Percentiles rank a stretch among this genome's conserved stretches.
These are phyloP conservation scores for Drosophila baimaii DNA, from an alignment of 1,140 invertebrate genomes.

Conservation along the genomic window DNA sequence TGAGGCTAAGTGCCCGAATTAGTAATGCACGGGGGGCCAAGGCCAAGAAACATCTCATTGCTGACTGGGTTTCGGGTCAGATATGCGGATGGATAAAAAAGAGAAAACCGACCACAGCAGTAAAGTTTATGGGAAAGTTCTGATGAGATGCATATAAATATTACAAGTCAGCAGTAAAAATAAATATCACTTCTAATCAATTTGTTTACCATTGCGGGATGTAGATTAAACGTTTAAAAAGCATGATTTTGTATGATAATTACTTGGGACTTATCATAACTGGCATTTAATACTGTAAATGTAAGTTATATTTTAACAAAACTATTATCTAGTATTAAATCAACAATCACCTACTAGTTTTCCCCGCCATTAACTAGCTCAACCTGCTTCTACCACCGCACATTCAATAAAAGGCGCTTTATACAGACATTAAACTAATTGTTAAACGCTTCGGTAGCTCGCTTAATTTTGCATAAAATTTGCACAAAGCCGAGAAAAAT, in stretches of 20 bases:
- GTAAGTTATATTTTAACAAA: background rate
- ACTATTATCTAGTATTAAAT: conserved; percentile 6
- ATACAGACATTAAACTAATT: conserved; percentile 66
- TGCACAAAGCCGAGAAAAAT: conserved; percentile 51
- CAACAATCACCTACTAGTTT: conserved; percentile 14
- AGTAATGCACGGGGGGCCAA: conserved; percentile 41
- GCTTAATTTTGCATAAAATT: conserved; percentile 80
- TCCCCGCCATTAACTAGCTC: conserved; percentile 9
- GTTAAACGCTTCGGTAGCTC: conserved; percentile 52
- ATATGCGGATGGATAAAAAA: conserved; percentile 10
- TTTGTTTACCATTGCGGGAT: background rate
- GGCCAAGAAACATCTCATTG: conserved; percentile 12
- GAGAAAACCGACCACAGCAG: background rate
- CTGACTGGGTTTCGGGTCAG: conserved; percentile 18
- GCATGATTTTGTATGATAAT: background rate
- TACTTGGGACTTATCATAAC: too few species aligned
- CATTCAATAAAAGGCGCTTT: conserved; percentile 16
- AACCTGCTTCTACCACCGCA: conserved; percentile 1
- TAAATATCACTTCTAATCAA: background rate
- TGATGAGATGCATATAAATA: background rate
- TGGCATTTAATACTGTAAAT: background rate
- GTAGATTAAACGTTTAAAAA: background rate
- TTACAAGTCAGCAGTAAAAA: background rate
- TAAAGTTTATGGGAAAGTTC: conserved; percentile 1
- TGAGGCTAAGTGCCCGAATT: conserved; percentile 75